Conservation (phyloP, 2,113 vertebrate species). For the Ranitomeya imitator region DNA sequence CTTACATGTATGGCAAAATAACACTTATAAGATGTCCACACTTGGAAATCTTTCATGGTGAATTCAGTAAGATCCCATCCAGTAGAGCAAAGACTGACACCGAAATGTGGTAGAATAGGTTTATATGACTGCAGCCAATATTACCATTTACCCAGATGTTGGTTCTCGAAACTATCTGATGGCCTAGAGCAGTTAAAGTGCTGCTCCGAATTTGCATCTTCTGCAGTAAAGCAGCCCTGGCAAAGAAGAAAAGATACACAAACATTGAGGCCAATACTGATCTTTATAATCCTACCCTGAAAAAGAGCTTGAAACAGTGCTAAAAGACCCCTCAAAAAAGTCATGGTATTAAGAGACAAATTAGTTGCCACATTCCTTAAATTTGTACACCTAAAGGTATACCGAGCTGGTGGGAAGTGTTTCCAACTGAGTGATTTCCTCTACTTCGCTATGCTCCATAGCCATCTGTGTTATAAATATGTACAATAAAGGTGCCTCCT, state of each 20-base stretch:
- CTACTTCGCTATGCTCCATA: conserved; percentile 22
- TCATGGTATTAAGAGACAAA: conserved; percentile 2
- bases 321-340: not conserved
- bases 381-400: conserved; percentile 21
- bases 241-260: not conserved
- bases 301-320: conserved; percentile 25
- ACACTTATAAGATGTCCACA: not conserved
- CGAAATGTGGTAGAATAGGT: not conserved
- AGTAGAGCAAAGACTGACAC: not conserved
- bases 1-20: conserved; percentile 33
- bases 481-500: conserved; percentile 41
- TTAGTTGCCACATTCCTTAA: conserved; percentile 17
- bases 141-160: not conserved
- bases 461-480: conserved; percentile 41
- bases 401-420: conserved; percentile 12
- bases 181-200: conserved; percentile 1
- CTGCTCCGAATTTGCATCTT: not conserved
- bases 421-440: conserved; percentile 20
- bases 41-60: not conserved
- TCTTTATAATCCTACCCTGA: conserved; percentile 26
- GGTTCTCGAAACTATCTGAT: not conserved
- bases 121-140: not conserved
- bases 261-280: conserved; percentile 26
- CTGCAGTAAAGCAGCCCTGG: not conserved
- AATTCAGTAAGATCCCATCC: not conserved